Evolutionary conservation across 2,888 invertebrate genomes (phyloP).

Genomic region (Sabatieria punctata): DNA sequence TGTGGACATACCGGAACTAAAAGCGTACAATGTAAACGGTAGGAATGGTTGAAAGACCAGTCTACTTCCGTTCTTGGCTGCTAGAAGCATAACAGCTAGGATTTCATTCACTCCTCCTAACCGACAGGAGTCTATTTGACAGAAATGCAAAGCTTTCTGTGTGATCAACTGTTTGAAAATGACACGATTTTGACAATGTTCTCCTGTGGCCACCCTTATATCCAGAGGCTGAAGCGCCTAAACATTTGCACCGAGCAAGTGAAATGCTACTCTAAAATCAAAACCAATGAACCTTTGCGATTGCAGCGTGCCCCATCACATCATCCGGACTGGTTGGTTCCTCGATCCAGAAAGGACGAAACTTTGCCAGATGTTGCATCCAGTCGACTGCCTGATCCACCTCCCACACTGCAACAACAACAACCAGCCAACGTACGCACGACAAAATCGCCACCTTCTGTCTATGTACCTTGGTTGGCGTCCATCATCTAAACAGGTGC

Average conservation of each 20-base stretch:
- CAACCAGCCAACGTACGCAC: too few relatives aligned
- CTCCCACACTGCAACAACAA: conserved; percentile 60
- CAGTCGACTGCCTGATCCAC: conserved; percentile 64
- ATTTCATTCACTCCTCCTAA: conserved; percentile 72
- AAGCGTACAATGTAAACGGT: too few relatives aligned
- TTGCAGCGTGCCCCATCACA: conserved; percentile 62
- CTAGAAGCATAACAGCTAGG: conserved; percentile 69
- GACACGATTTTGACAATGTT: conserved; percentile 75
- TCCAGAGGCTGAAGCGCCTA: conserved; percentile 47
- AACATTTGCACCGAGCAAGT: too few relatives aligned
- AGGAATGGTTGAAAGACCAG: too few relatives aligned
- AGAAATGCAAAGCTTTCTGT: conserved; percentile 59
- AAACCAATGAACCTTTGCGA: conserved; percentile 50
- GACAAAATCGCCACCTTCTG: neutral
- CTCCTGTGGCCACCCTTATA: conserved; percentile 74
- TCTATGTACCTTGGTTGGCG: conserved; percentile 27
- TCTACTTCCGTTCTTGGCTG: too few relatives aligned
- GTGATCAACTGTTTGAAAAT: conserved; percentile 75
- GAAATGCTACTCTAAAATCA: too few relatives aligned
- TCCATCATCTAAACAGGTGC: conserved; percentile 21
- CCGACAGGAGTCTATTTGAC: conserved; percentile 74
- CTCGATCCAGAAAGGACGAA: conserved; percentile 69
- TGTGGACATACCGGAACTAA: conserved; percentile 79
- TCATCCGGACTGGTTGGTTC: conserved; percentile 85
- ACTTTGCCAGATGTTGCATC: conserved; percentile 57